Conservation (phyloP, 2,888 invertebrate genomes). For the Mythimna pallens region DNA sequence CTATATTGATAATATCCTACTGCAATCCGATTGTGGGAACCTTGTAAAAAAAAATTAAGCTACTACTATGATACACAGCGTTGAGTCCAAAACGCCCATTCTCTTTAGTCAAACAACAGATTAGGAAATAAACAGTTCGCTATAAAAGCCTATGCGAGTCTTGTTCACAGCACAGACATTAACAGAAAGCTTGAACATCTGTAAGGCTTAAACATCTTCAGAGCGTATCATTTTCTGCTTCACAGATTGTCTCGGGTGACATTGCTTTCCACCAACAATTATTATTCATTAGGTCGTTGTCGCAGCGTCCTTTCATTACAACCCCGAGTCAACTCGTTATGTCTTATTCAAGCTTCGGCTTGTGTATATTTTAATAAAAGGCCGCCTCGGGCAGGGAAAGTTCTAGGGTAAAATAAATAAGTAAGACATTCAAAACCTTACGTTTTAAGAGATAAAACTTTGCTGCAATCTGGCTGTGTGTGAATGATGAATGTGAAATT, state of each 20-base stretch:
- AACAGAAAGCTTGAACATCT: conserved; percentile 22
- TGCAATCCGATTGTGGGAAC: too few relatives aligned
- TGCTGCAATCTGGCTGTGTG: conserved; percentile 25
- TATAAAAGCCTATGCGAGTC: background rate
- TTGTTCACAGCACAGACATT: conserved; percentile 2
- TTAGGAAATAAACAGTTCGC: background rate
- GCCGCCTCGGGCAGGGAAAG: conserved; percentile 59
- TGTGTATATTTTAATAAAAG: conserved; percentile 83
- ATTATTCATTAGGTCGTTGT: conserved; percentile 84
- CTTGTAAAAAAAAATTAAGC: too few relatives aligned
- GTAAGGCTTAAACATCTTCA: conserved; percentile 50
- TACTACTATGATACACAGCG: too few relatives aligned
- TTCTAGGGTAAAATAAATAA: conserved; percentile 57
- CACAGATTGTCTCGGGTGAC: conserved; percentile 74
- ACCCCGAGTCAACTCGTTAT: conserved; percentile 78
- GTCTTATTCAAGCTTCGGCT: conserved; percentile 81
- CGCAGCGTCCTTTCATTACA: conserved; percentile 81
- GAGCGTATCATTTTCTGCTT: conserved; percentile 56
- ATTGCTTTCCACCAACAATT: conserved; percentile 76
- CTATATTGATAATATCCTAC: too few relatives aligned
- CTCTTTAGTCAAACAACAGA: background rate
- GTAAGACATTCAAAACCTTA: conserved; percentile 50
- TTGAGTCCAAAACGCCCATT: too few relatives aligned
- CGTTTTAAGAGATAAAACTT: conserved; percentile 44
- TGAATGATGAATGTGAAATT: conserved; percentile 22